These are phyloP conservation scores for Proteles cristata DNA, from an alignment of 2,113 vertebrate genomes.

Conservation along the genomic window DNA sequence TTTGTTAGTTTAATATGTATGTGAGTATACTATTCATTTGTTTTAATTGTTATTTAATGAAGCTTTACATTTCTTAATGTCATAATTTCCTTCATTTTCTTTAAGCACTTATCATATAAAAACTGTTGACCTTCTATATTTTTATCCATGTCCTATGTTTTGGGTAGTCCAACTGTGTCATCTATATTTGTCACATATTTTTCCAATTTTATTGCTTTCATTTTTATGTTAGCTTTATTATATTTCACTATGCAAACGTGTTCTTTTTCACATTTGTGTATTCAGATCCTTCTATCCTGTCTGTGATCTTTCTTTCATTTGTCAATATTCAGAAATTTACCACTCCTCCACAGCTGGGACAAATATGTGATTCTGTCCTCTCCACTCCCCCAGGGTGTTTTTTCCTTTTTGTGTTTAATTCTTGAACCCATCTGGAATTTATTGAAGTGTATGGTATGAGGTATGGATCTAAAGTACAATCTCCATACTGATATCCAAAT, in stretches of 20 bases:
- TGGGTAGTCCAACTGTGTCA: slow-evolving; percentile 34
- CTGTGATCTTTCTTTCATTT: slow-evolving; percentile 76
- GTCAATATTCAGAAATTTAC: slow-evolving; percentile 75
- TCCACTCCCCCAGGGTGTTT: slow-evolving; percentile 66
- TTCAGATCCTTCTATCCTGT: slow-evolving; percentile 69
- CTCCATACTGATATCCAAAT: slow-evolving; percentile 77
- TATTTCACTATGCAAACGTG: slow-evolving; percentile 73
- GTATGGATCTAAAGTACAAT: slow-evolving; percentile 80
- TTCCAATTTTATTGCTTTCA: slow-evolving; percentile 73
- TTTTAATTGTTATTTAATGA: slow-evolving; percentile 61
- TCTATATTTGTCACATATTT: slow-evolving; percentile 72
- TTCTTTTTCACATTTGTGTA: slow-evolving; percentile 74
- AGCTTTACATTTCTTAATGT: slow-evolving; percentile 55
- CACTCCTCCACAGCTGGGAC: slow-evolving; percentile 77
- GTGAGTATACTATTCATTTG: slow-evolving; percentile 26
- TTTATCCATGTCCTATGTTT: slow-evolving; percentile 59
- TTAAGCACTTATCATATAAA: slow-evolving; percentile 29
- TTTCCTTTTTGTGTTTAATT: slow-evolving; percentile 77
- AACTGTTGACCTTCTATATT: slow-evolving; percentile 30
- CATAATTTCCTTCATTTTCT: slow-evolving; percentile 63
- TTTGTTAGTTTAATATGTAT: slow-evolving; percentile 47
- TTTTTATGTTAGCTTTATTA: slow-evolving; percentile 72
- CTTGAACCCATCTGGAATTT: slow-evolving; percentile 78
- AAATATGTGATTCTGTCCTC: slow-evolving; percentile 79
- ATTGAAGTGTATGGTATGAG: slow-evolving; percentile 80